These are phyloP conservation scores for Parochlus steinenii DNA, from an alignment of 2,888 invertebrate genomes.

Conservation along the genomic window DNA sequence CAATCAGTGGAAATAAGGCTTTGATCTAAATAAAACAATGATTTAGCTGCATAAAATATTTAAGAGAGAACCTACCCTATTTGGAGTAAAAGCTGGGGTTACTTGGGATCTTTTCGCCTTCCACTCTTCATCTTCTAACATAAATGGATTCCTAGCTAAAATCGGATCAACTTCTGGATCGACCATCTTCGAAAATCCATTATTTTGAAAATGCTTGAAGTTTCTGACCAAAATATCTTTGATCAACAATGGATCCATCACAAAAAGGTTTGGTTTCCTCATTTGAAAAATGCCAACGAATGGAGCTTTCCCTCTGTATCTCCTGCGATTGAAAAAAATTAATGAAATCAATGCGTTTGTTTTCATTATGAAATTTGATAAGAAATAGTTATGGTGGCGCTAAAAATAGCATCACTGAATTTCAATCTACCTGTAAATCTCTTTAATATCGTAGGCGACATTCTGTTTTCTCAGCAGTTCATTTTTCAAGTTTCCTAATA, in stretches of 20 bases:
- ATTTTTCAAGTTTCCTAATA: conserved; percentile 26
- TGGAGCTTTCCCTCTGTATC: conserved; percentile 20
- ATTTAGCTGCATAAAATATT: not conserved
- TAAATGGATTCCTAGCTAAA: conserved; percentile 32
- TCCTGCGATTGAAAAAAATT: conserved; percentile 15
- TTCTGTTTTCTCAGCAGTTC: conserved; percentile 20
- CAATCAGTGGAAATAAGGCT: conserved; percentile 12
- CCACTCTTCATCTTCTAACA: conserved; percentile 32
- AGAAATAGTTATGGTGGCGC: not conserved
- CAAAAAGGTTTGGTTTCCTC: conserved; percentile 24
- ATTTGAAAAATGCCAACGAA: conserved; percentile 29
- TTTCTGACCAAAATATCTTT: conserved; percentile 27
- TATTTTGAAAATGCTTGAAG: conserved; percentile 27
- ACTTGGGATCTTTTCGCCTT: conserved; percentile 31
- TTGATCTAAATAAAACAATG: conserved; percentile 19
- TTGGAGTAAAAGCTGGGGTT: conserved; percentile 24
- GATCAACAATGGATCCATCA: conserved; percentile 25
- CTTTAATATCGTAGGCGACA: conserved; percentile 22
- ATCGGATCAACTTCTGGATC: conserved; percentile 32
- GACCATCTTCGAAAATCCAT: conserved; percentile 23
- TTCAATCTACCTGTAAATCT: conserved; percentile 25
- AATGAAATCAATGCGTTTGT: conserved; percentile 1
- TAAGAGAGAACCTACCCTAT: conserved; percentile 12
- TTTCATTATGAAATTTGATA: not conserved
- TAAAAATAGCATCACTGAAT: not conserved